phyloP scores from a whole-genome alignment of 2,888 invertebrate species.

The Apantesis nais region DNA sequence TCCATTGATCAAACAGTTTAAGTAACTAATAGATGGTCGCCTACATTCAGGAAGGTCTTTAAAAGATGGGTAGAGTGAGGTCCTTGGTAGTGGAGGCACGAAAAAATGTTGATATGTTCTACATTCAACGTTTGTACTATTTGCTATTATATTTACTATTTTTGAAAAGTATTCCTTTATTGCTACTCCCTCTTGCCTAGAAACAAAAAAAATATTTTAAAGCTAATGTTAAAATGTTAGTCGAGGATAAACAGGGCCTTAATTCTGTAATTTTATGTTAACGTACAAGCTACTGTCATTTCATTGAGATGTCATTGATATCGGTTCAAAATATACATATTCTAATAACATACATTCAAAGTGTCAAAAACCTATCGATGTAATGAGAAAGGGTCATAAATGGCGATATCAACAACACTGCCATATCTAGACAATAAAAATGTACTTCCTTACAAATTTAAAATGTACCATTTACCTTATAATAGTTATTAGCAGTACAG shows the following conservation, averaged over 20 bases:
- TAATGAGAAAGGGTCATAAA: no score
- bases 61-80: neutral
- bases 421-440: no score
- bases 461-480: no score
- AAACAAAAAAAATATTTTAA: conserved; percentile 14
- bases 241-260: neutral
- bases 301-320: no score
- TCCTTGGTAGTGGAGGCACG: conserved; percentile 14
- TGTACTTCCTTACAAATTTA: no score
- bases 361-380: no score
- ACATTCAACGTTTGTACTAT: conserved; percentile 18
- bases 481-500: no score
- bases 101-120: conserved; percentile 29
- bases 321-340: no score
- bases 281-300: no score
- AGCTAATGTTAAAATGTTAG: neutral
- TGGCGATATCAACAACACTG: no score
- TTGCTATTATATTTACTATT: conserved; percentile 17
- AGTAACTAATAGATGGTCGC: conserved; percentile 39
- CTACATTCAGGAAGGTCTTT: conserved; percentile 26
- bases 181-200: conserved; percentile 37
- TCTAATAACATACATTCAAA: no score
- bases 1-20: conserved; percentile 31
- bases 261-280: no score
- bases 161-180: conserved; percentile 29